Evolutionary conservation across 2,888 invertebrate genomes (phyloP).

Genomic region (Ramazzottius varieornatus): DNA sequence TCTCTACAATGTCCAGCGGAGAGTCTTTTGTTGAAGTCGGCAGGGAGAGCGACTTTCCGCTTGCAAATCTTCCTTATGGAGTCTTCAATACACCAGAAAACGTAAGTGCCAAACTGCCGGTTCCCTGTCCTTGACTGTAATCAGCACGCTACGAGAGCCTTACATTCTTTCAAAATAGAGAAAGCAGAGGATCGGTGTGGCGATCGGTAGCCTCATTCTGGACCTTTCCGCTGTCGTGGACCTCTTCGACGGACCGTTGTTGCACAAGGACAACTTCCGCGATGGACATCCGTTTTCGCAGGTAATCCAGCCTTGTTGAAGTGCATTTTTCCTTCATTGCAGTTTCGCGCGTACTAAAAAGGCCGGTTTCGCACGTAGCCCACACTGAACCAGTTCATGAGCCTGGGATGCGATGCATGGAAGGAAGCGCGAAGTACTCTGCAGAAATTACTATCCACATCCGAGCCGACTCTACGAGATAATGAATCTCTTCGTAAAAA

Average conservation of each 20-base stretch:
- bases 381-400: constrained; percentile 69
- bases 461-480: constrained; percentile 41
- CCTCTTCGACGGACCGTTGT: too few species aligned
- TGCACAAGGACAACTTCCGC: too few species aligned
- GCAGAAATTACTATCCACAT: constrained; percentile 42
- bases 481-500: constrained; percentile 36
- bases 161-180: constrained; percentile 32
- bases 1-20: too few species aligned
- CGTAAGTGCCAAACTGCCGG: constrained; percentile 36
- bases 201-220: constrained; percentile 70
- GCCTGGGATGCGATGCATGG: constrained; percentile 55
- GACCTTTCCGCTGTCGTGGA: constrained; percentile 49
- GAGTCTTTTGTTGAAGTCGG: constrained; percentile 26
- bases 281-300: too few species aligned
- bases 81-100: constrained; percentile 63
- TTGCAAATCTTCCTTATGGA: constrained; percentile 87
- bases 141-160: too few species aligned
- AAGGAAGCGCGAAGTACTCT: constrained; percentile 51
- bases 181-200: constrained; percentile 61
- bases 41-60: constrained; percentile 53
- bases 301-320: too few species aligned
- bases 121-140: too few species aligned
- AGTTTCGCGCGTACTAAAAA: too few species aligned
- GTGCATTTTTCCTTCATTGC: too few species aligned
- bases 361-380: too few species aligned